These are phyloP conservation scores for Julus scandinavius DNA, from an alignment of 2,888 invertebrate species.

Conservation along the genomic window DNA sequence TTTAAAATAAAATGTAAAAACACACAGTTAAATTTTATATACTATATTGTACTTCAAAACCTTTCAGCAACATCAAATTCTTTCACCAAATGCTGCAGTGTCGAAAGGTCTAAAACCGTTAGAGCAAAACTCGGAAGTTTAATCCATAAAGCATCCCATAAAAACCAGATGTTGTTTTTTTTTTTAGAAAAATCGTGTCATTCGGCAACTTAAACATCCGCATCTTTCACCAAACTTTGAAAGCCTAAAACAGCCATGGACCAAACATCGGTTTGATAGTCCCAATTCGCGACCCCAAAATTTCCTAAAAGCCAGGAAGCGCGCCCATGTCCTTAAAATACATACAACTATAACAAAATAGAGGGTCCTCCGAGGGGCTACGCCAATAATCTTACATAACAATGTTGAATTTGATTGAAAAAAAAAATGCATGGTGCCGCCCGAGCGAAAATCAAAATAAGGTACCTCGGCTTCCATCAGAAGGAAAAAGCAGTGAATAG, in stretches of 20 bases:
- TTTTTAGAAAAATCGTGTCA: background rate
- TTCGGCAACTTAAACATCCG: background rate
- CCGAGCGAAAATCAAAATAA: conserved; percentile 28
- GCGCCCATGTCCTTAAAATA: background rate
- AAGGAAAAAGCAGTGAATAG: background rate
- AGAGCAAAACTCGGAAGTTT: too few species aligned
- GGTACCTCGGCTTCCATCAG: background rate
- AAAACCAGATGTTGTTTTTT: background rate
- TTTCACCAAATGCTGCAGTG: too few species aligned
- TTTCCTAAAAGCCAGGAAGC: background rate
- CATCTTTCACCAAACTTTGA: background rate
- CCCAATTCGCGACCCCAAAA: background rate
- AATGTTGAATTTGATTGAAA: conserved; percentile 23
- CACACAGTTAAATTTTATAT: too few species aligned
- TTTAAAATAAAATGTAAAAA: too few species aligned
- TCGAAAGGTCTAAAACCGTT: too few species aligned
- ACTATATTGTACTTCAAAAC: too few species aligned
- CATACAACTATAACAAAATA: background rate
- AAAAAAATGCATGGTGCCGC: background rate
- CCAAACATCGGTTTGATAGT: too few species aligned
- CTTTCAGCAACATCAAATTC: too few species aligned
- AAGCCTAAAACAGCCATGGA: background rate
- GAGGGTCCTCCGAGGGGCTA: background rate
- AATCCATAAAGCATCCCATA: too few species aligned
- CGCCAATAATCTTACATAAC: conserved; percentile 10